Evolutionary conservation across 2,113 vertebrate species (phyloP), one percentile per base, ranked within the genome.

Genomic region (Burhinus oedicnemus): DNA sequence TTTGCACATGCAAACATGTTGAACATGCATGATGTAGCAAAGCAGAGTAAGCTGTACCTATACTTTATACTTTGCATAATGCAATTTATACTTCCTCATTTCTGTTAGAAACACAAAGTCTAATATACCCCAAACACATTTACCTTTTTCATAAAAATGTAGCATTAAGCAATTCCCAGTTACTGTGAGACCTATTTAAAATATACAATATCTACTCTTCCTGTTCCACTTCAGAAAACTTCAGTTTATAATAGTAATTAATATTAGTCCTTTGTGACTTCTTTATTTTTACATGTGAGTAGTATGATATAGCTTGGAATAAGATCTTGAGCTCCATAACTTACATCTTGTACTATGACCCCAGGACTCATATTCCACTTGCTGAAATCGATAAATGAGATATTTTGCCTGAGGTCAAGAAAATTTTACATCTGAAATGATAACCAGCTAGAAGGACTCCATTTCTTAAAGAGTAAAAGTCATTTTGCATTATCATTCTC

Each of bases 391-490:
- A 32, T 36, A 82, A 94, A 82, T 64, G 44, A 83, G 58, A 62
- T 42, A 54, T 58, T 85, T 95, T 85, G 36, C 66, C 62, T 74
- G 29, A 44, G 27, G 62, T 52, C 32, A 85, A 79, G 54, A 79
- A 85, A 90, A 75, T 72, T 38, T 82, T 90, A 51, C 1, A 0
- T 90, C 32, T 80, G 85, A 77, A 94, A 90, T 76, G 11, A 62
- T 44, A 90, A 44, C 18, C 6, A 4, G 25, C 23, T 66, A 58
- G 54, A 83, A 83, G 44, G 44, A 49, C 21, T 90, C 12, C 0
- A 40, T 83, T 90, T 92, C 55, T 92, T 86, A 90, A 96, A 88
- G 9, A 83, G 25, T 49, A 62, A 27, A 91, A 94, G 64, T 94
- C 62, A 80, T 66, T 74, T 76, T 86, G 15, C 12, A 77, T 94